Base-by-base conservation (phyloP, 2,888 invertebrate species). In the Biston stratarius region DNA sequence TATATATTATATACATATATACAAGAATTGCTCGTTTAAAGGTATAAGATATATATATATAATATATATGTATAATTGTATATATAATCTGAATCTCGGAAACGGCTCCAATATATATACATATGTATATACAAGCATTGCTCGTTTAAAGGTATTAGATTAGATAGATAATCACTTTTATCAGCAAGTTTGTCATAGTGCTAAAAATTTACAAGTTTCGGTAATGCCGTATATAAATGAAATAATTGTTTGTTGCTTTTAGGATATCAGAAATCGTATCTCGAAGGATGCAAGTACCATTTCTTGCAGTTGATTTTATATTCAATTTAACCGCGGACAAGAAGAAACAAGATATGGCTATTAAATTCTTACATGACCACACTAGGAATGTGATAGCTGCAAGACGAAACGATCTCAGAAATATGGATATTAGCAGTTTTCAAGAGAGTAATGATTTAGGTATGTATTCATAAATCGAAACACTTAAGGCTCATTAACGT, bases 321-420 rank as follows among this genome's bases (percentile, higher is more conserved):
- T 94, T 94, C 61, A 94, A 94, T 71, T 84, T 96, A 6, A 89
- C 96, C 0, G 85, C 90, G 6, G 89, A 95, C 61, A 97, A 96
- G 24, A 94, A 90, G 64, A 91, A 91, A 34, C 95, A 96, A 78
- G 91, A 89, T 6, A 83, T 88, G 52, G 90, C 91, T 0, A 66
- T 95, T 34, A 81, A 87, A 12, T 74, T 91, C 10, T 75, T 95
- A 9, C 95, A 95, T 62, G 79, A 78, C 1, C 89, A 91, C 45
- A 92, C 94, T 0, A 86, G 82, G 11, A 83, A 85, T 55, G 94
- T 95, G 0, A 95, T 95, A 6, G 75, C 83, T 11, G 79, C 87
- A 12, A 85, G 94, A 66, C 81, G 85, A 40, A 68, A 82, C 7
- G 89, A 94, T 70, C 74, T 94, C 12, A 74, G 78, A 14, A 83